Base-by-base conservation (phyloP, 2,113 vertebrate genomes). In the Oncorhynchus tshawytscha region DNA sequence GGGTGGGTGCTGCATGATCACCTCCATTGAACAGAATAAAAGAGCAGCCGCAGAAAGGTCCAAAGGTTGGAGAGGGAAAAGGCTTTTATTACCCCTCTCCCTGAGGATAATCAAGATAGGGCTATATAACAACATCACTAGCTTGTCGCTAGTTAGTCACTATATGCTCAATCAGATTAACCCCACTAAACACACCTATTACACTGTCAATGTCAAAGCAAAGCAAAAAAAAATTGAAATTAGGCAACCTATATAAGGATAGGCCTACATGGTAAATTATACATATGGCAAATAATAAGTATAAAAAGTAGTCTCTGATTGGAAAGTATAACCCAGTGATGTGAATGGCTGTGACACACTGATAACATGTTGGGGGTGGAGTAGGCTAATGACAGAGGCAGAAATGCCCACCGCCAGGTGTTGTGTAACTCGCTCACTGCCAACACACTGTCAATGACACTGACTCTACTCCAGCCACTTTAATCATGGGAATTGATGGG, bases 1-100 rank as follows among this genome's bases (percentile, higher is more conserved):
- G 39, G 39, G 39, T 11, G 39, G 9, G 9, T 45, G 39, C 39
- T 45, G 39, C 39, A 45, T 45, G 39, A 45, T 84, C 75, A 82
- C 59, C 20, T 73, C 65, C 39, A 60, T 68, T 45, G 66, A 66
- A 67, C 45, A 78, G 39, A 45, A 22, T 13, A 25, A 8, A n/a
- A 79, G 29, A 79, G 25, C 22, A n/a, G 45, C 74, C 25, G 71
- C 66, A 72, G 76, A 86, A 85, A 11, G 82, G 90, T 89, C 77
- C 88, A 90, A 92, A 91, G 88, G 89, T 91, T 70, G 77, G 72
- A 74, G 13, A 8, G 78, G 77, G 75, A 1, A 12, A 2, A 22
- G 67, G 69, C 79, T 88, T 91, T 92, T 88, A 90, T 65, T 62
- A 48, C 64, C 34, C 2, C 39, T 78, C 48, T 59, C 69, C 66